Base-by-base conservation (phyloP, 2,113 vertebrate genomes). In the Chlorodrepanis virens region DNA sequence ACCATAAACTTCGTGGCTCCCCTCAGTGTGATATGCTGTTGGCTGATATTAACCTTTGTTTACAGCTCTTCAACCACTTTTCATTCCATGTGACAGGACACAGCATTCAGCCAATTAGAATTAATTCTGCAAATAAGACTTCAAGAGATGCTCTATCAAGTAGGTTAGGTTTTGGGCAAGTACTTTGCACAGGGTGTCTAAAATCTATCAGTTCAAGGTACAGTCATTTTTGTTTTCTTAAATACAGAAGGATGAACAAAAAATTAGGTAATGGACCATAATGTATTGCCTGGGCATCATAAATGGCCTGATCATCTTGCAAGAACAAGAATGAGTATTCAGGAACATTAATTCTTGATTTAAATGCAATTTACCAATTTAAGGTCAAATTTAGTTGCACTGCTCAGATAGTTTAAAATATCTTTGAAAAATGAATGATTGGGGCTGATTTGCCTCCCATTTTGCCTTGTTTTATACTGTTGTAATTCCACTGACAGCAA, bases 81-180 rank as follows among this genome's bases (percentile, higher is more conserved):
- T 87, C 75, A 33, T 96, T 96, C 82, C 85, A 44, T 81, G 75
- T 94, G 92, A 88, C 92, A 90, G 84, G 87, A 70, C 83, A 70
- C 8, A 0, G 29, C 65, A 93, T 69, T 95, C 87, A 94, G 56
- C 87, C 87, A 93, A 64, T 96, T 95, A 95, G 90, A 96, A 95
- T 96, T 94, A 95, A 94, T 95, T 94, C 84, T 90, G 60, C 71
- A 90, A 81, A 90, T 90, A 94, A 90, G 71, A 77, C 91, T 93
- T 92, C 47, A 80, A 90, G 88, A 86, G 79, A 56, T 83, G 68
- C 47, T 83, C 1, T 77, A 42, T 88, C 60, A 81, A 80, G 59
- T 93, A 57, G 59, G 67, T 93, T 91, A 90, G 54, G n/a, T 67
- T 92, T 77, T 44, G 78, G 85, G 44, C 69, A 87, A 50, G 47